A percentile compares a stretch with the other conserved stretches of the same genome.
These are phyloP conservation scores for Bovichtus diacanthus DNA, from an alignment of 2,797 vertebrate genomes.

Conservation along the genomic window DNA sequence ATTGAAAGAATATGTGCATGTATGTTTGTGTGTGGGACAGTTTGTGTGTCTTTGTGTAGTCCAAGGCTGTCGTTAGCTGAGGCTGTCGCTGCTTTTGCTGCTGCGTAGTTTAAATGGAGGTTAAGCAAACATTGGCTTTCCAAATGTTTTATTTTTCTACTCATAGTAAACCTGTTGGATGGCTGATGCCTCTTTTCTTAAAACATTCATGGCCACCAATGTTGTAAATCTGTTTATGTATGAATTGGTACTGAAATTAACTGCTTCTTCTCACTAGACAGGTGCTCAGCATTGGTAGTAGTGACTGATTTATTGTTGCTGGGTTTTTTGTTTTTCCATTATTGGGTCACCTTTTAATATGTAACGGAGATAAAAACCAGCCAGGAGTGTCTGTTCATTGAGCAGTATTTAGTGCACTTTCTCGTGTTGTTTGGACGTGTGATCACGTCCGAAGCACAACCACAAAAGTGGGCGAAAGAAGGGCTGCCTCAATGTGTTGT, in stretches of 20 bases:
- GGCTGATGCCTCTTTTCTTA: slow-evolving; percentile 61
- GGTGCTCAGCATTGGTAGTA: slow-evolving; percentile 48
- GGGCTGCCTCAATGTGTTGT: slow-evolving; percentile 75
- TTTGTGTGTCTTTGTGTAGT: slow-evolving; percentile 70
- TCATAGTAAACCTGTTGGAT: slow-evolving; percentile 59
- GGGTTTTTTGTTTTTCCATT: slow-evolving; percentile 32
- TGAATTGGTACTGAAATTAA: slow-evolving; percentile 38
- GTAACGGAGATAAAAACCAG: slow-evolving; percentile 48
- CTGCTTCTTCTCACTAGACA: slow-evolving; percentile 24
- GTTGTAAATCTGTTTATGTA: slow-evolving; percentile 60
- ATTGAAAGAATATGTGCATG: slow-evolving; percentile 75
- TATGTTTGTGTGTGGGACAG: slow-evolving; percentile 71
- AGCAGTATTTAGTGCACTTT: slow-evolving; percentile 76
- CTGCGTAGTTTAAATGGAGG: slow-evolving; percentile 73
- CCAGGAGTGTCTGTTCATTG: slow-evolving; percentile 55
- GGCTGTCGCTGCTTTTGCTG: slow-evolving; percentile 66
- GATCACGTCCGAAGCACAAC: slow-evolving; percentile 54
- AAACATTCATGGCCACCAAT: slow-evolving; percentile 63
- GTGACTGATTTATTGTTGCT: slow-evolving; percentile 44
- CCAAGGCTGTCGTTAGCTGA: slow-evolving; percentile 54
- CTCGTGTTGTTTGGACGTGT: slow-evolving; percentile 54
- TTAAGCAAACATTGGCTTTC: slow-evolving; percentile 68
- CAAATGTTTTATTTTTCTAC: slow-evolving; percentile 84
- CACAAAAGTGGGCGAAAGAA: slow-evolving; percentile 68
- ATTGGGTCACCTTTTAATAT: slow-evolving; percentile 53